Evolutionary conservation across 1,140 invertebrate species (phyloP), one percentile per base, ranked within the genome.

Genomic region (Alviniconcha marisindica): DNA sequence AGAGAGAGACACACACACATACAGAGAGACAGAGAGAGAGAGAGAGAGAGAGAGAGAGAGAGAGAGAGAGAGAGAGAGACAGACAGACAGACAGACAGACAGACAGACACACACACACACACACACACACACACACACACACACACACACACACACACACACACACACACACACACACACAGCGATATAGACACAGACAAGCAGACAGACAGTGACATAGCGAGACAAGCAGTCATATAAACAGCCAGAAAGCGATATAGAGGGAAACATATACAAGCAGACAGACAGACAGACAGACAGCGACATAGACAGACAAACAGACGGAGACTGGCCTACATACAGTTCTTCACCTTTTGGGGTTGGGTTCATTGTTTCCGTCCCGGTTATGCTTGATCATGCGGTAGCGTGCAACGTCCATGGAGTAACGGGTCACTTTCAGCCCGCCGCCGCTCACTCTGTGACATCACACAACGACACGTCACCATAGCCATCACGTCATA

Each of bases 371-470:
- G 4, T 63, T 48, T 15, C 5, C 51, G 60, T 87, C 83, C 10
- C 81, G 48, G n/a, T 33, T 31, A 44, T 86, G 85, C 63, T 79
- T 83, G 31, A 87, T 81, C 86, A 87, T 87, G 2, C 54, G 54
- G 66, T 87, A 87, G 48, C 83, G 71, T 12, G 83, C 86, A 40
- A 87, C 60, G 2, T 85, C 73, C 71, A 83, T 66, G 7, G 77
- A 31, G 80, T 83, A 83, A 21, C 86, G 71, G 3, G 73, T 81
- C 28, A 87, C 76, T 5, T 56, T 81, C 48, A 73, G 73, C 7
- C 73, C 73, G 63, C 36, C 76, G 12, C 33, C 40, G 28, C 10
- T 18, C 1, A 87, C 74, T 40, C 86, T 87, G 78, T 48, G n/a
- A 83, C 48, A 81, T 24, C 66, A 66, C 31, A 66, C 63, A 66